Evolutionary conservation across 2,797 vertebrate genomes (phyloP), one percentile per base, ranked within the genome.

Genomic region (Echiichthys vipera): DNA sequence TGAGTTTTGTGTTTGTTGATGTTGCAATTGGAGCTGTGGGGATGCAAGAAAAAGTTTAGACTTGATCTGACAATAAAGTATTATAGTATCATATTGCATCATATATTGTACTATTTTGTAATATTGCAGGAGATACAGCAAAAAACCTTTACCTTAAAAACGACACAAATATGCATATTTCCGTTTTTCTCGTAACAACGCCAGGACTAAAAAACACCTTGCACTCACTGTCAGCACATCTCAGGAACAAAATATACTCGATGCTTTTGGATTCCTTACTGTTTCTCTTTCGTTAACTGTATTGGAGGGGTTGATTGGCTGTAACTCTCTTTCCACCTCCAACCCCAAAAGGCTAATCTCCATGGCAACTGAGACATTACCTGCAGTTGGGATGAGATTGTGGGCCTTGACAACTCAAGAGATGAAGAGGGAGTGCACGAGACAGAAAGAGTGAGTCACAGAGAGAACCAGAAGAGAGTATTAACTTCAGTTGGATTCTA

Each of bases 321-420:
- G 53, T 66, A 72, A 70, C 47, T 65, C 17, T 64, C 29, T 51
- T 63, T 69, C 50, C 73, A 77, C 50, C 69, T 77, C 56, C 22
- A 73, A 59, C 30, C 46, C 17, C 37, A 73, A 36, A 67, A 32
- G 37, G 49, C 22, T 56, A 34, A 84, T 84, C 58, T 77, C 72
- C 77, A 84, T 80, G 79, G 75, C 54, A 84, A 86, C 83, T 59
- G 68, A 74, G 49, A 76, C 65, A 50, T 45, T 45, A 77, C 69
- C 73, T 81, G 74, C 34, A 65, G 40, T 20, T 43, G 30, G 24
- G 62, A 78, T 61, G 30, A 68, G 57, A 70, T 7, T 42, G 22
- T 37, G 43, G 57, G 49, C 57, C 22, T 36, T 67, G 45, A 62
- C 58, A 70, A 30, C 25, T 56, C 2, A 67, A 69, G 15, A 45